Percentiles rank a stretch among this genome's conserved stretches.
These are phyloP conservation scores for Perca schrenkii DNA, from an alignment of 2,113 vertebrate species.

Conservation along the genomic window DNA sequence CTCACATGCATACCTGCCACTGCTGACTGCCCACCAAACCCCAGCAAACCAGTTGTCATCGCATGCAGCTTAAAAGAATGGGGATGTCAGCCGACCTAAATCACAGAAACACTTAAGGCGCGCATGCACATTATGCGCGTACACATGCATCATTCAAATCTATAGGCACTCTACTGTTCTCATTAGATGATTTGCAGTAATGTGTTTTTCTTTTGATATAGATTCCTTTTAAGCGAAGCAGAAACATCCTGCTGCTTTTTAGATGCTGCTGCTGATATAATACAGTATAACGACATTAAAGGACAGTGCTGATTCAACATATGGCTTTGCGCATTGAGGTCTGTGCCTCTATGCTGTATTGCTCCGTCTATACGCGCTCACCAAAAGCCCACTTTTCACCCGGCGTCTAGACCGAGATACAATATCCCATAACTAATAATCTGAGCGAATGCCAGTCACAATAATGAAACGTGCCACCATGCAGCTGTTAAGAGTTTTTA, in stretches of 20 bases:
- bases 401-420: slow-evolving; percentile 28
- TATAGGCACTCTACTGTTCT: slow-evolving; percentile 17
- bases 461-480: slow-evolving; percentile 39
- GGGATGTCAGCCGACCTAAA: not conserved
- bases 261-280: not conserved
- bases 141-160: slow-evolving; percentile 36
- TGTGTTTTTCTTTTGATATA: not conserved
- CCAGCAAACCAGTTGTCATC: slow-evolving; percentile 54
- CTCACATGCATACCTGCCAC: slow-evolving; percentile 42
- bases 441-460: slow-evolving; percentile 17
- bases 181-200: not conserved
- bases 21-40: slow-evolving; percentile 15
- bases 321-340: slow-evolving; percentile 64
- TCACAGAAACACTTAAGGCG: slow-evolving; percentile 33
- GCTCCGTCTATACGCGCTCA: slow-evolving; percentile 9
- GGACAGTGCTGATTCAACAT: slow-evolving; percentile 57
- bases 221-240: not conserved
- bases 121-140: not conserved
- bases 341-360: not conserved
- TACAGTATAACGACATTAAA: not conserved
- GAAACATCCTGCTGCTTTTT: not conserved
- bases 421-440: not conserved
- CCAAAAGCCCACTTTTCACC: not conserved
- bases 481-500: slow-evolving; percentile 69
- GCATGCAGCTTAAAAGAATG: slow-evolving; percentile 58